phyloP scores from a whole-genome alignment of 2,888 invertebrate species.

The Linyphia triangularis region DNA sequence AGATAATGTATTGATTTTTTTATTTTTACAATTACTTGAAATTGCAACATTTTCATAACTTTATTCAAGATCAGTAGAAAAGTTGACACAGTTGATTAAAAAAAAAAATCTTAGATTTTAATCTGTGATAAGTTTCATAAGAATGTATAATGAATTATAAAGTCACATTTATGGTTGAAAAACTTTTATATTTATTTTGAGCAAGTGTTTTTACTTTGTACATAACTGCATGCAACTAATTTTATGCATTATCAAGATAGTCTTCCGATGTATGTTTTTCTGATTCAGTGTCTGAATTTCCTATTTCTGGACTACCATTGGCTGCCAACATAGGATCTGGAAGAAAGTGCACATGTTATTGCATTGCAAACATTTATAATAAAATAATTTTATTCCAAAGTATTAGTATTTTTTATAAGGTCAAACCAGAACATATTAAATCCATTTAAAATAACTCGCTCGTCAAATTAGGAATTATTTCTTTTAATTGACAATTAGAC shows the following conservation, averaged over 20 bases:
- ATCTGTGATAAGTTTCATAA: conserved; percentile 36
- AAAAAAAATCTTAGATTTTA: not conserved
- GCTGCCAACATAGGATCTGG: conserved; percentile 73
- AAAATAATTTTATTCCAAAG: conserved; percentile 1
- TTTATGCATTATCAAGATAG: conserved; percentile 38
- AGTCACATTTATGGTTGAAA: conserved; percentile 18
- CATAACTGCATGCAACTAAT: conserved; percentile 19
- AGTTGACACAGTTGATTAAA: not conserved
- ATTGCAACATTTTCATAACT: not conserved
- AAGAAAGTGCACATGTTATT: conserved; percentile 21
- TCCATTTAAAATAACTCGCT: too few species aligned
- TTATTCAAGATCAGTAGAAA: not conserved
- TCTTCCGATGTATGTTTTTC: conserved; percentile 61
- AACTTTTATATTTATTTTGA: conserved; percentile 30
- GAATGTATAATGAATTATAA: conserved; percentile 12
- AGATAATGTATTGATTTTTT: too few species aligned
- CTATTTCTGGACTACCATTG: conserved; percentile 56
- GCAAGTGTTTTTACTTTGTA: conserved; percentile 4
- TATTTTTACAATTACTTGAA: too few species aligned
- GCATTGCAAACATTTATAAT: conserved; percentile 4
- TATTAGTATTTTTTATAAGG: too few species aligned
- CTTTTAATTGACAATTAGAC: too few species aligned
- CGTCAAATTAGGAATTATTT: too few species aligned
- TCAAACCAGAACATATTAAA: too few species aligned
- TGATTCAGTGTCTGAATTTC: conserved; percentile 58